Conservation (phyloP, 1,140 invertebrate species). For the Bradysia coprophila region DNA sequence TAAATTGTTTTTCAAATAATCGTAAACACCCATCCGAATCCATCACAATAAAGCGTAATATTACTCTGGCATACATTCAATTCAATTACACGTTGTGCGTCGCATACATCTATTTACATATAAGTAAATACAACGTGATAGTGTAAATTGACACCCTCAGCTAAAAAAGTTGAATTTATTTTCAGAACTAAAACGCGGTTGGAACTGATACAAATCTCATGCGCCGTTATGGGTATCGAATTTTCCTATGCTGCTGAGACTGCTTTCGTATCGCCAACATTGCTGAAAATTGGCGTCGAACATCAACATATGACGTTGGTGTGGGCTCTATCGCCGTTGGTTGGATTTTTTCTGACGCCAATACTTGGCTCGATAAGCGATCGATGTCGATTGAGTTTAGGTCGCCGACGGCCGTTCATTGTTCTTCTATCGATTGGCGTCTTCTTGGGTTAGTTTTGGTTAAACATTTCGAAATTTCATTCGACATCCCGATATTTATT, state of each 20-base stretch:
- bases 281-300: conserved; percentile 81
- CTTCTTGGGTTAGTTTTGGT: conserved; percentile 42
- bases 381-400: conserved; percentile 57
- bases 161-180: too few relatives aligned
- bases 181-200: conserved; percentile 63
- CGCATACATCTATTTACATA: too few relatives aligned
- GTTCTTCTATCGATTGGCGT: conserved; percentile 75
- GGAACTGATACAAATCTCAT: conserved; percentile 73
- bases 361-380: conserved; percentile 84
- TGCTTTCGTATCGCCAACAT: conserved; percentile 87
- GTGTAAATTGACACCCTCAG: too few relatives aligned
- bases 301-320: conserved; percentile 86
- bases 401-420: conserved; percentile 81
- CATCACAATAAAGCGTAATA: too few relatives aligned
- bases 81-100: too few relatives aligned
- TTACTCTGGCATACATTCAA: too few relatives aligned
- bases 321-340: conserved; percentile 80
- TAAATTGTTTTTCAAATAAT: too few relatives aligned
- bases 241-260: conserved; percentile 93
- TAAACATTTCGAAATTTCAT: not conserved
- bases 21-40: too few relatives aligned
- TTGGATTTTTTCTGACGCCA: conserved; percentile 88
- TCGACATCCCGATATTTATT: too few relatives aligned
- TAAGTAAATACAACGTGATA: too few relatives aligned
- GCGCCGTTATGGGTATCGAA: conserved; percentile 93